phyloP scores from a whole-genome alignment of 2,113 vertebrate species.

The Urocitellus parryii region DNA sequence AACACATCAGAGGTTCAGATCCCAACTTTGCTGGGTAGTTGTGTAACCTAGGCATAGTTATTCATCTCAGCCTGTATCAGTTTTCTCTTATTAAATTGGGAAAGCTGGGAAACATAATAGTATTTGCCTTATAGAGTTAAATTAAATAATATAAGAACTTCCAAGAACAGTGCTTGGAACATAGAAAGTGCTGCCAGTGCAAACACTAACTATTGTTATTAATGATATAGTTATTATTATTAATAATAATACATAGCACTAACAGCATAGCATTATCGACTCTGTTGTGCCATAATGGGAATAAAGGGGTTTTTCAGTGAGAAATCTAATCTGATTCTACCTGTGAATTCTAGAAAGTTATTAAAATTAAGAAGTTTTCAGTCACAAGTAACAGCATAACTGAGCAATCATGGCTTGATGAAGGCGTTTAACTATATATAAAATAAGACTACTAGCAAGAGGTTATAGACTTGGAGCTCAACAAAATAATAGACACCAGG shows the following conservation, averaged over 20 bases:
- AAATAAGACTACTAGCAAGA: background rate
- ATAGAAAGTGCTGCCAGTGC: background rate
- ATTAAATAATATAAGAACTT: slow-evolving; percentile 16
- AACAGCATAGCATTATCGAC: background rate
- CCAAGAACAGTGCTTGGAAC: background rate
- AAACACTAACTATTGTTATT: background rate
- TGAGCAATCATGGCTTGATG: background rate
- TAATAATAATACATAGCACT: no score
- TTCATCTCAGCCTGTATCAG: background rate
- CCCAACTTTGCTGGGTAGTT: background rate
- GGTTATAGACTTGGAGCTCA: background rate
- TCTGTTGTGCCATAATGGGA: background rate
- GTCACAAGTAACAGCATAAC: background rate
- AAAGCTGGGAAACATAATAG: background rate
- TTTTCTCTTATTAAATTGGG: background rate
- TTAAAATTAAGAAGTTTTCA: slow-evolving; percentile 22
- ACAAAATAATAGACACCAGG: background rate
- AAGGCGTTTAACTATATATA: background rate
- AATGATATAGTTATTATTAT: no score
- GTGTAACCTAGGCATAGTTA: background rate
- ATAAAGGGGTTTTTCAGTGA: background rate
- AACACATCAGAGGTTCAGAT: background rate
- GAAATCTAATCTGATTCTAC: background rate
- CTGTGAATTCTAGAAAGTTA: background rate
- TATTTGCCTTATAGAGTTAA: background rate